Base-by-base conservation (phyloP, 1,140 invertebrate species). In the Drosophila bipectinata region DNA sequence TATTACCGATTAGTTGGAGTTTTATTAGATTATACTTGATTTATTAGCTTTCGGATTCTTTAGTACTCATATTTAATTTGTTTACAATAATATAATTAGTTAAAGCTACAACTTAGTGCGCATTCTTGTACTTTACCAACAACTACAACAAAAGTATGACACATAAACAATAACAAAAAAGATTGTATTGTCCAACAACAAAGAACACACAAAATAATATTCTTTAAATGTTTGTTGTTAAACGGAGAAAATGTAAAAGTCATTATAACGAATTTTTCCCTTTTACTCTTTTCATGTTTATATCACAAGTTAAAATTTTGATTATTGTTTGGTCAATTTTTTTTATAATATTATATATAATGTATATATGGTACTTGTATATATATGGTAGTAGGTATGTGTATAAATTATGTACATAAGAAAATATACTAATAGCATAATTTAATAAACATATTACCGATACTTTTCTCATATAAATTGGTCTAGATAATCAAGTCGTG, bases 291-390 rank as follows among this genome's bases (percentile, higher is more conserved):
- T 66, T 72, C 39, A 62, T 57, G 69, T 77, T 75, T 79, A 84
- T 90, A 90, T 90, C 88, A 90, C 88, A 90, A 90, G 88, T 88
- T 90, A 90, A 88, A 87, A 81, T 90, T 90, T 90, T 90, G 82
- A 90, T 90, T 90, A 90, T 90, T 90, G 82, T 84, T 90, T 90
- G 87, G 87, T 90, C 87, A 87, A 85, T 89, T 84, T 80, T 76
- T 89, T 84, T 77, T 79, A 62, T 63, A 63, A 63, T 66, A 72
- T 24, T 64, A 68, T 81, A 15, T 75, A 63, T 64, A 61, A 44
- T 76, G 63, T 39, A 57, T 77, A 62, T 77, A 55, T 69, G 39
- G 44, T 55, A 61, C 60, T 18, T 54, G 34, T 57, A 37, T 57
- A 59, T 45, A 55, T 54, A 56, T 52, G 61, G 54, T 71, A 60